Base-by-base conservation (phyloP, 2,888 invertebrate genomes). In the Cataglyphis altisquamis region DNA sequence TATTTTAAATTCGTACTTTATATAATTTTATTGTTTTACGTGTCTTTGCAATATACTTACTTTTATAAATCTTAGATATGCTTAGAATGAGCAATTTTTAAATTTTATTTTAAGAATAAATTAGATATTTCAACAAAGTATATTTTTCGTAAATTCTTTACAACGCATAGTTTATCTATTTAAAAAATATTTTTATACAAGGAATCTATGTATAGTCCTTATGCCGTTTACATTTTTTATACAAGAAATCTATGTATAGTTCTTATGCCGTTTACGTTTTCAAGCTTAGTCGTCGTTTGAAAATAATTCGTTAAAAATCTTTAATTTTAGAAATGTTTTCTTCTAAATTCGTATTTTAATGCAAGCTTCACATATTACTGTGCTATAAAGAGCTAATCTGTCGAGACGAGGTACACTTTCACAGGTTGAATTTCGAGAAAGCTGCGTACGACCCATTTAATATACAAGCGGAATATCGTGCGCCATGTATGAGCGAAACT, bases 361-460 rank as follows among this genome's bases (percentile, higher is more conserved):
- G 5, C 39, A 12, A 41, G n/a, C 41, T 72, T 78, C 60, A 62
- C 60, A 62, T 25, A 72, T 80, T 12, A 25, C 9, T 36, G 18
- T 45, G 70, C 32, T 12, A 72, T 45, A 72, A 80, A 80, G 78
- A 72, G 57, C 70, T 80, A 80, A 80, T 72, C 78, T 57, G 72
- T 80, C 72, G 41, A 60, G 72, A 60, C 60, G 45, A 72, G 70
- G 70, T 57, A 80, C 21, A 60, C 41, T 39, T 52, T 25, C 25
- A 67, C 25, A 67, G 48, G 48, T 84, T 48, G 41, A 82, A 84
- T 82, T 82, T 84, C 55, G 67, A 52, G 73, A 73, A 75, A 68
- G 63, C 67, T 80, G 32, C 67, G 52, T 67, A 67, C 73, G 48
- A 48, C 29, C 82, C 82, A 82, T 84, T 82, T 84, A 84, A 84